phyloP scores from a whole-genome alignment of 2,797 vertebrate species.

The Lagodon rhomboides region DNA sequence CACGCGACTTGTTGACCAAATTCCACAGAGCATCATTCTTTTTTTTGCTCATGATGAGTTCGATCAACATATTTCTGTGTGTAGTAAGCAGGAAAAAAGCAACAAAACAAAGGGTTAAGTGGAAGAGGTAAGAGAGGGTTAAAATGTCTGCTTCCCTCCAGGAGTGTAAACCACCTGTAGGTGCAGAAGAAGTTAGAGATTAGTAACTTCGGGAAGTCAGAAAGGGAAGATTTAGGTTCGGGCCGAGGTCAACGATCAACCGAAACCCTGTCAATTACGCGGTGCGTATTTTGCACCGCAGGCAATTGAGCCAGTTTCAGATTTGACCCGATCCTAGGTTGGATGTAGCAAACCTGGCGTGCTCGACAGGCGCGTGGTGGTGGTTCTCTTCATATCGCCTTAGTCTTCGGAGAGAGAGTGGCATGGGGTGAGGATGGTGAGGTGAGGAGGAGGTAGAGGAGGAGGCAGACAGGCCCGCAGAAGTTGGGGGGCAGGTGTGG shows the following conservation, averaged over 20 bases:
- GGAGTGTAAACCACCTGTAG: constrained; percentile 55
- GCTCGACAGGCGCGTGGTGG: constrained; percentile 86
- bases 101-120: constrained; percentile 23
- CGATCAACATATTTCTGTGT: constrained; percentile 45
- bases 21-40: background rate
- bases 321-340: constrained; percentile 47
- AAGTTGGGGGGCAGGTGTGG: constrained; percentile 83
- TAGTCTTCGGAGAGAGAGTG: constrained; percentile 90
- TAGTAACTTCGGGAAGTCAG: constrained; percentile 31
- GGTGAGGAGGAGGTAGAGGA: constrained; percentile 82
- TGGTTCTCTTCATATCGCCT: constrained; percentile 91
- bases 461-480: constrained; percentile 69
- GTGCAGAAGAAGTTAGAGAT: constrained; percentile 51
- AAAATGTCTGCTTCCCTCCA: constrained; percentile 36
- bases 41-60: background rate
- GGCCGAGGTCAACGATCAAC: constrained; percentile 26
- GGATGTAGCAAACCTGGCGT: constrained; percentile 91
- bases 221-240: constrained; percentile 12
- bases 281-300: background rate
- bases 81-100: constrained; percentile 50
- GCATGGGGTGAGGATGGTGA: constrained; percentile 74
- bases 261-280: constrained; percentile 42
- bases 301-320: constrained; percentile 42
- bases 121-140: constrained; percentile 25
- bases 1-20: constrained; percentile 45